Percentiles rank a stretch among this genome's conserved stretches.
These are phyloP conservation scores for Pterois miles DNA, from an alignment of 2,797 vertebrate genomes.

Conservation along the genomic window DNA sequence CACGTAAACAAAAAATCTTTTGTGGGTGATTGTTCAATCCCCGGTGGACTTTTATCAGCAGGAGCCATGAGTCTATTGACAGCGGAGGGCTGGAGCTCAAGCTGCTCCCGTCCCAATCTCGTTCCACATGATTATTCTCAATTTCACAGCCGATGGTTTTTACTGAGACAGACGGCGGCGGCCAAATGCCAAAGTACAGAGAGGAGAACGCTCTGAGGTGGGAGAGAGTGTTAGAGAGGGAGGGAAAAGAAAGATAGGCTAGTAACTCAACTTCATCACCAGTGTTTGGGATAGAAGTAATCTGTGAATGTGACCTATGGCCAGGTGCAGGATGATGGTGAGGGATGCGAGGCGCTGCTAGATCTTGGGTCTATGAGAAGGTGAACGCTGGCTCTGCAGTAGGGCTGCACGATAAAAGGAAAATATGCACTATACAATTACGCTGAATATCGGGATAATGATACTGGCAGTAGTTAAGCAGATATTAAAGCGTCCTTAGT, in stretches of 20 bases:
- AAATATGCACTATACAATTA: no score
- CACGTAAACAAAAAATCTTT: constrained; percentile 40
- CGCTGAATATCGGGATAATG: no score
- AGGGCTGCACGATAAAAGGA: no score
- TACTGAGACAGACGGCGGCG: constrained; percentile 75
- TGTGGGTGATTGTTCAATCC: constrained; percentile 53
- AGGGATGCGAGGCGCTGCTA: neutral
- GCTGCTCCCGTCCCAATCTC: constrained; percentile 79
- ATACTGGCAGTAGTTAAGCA: no score
- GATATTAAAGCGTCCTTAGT: no score
- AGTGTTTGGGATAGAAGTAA: constrained; percentile 47
- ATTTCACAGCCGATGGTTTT: constrained; percentile 85
- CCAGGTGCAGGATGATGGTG: neutral
- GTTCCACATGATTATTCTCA: constrained; percentile 86
- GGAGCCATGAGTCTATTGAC: constrained; percentile 67
- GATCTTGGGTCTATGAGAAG: constrained; percentile 6
- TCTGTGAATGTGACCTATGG: constrained; percentile 47
- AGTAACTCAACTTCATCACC: constrained; percentile 61
- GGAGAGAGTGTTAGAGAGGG: constrained; percentile 45
- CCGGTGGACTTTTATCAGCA: constrained; percentile 72
- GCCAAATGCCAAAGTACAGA: constrained; percentile 75
- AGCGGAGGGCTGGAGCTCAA: constrained; percentile 70
- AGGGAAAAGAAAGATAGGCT: constrained; percentile 25
- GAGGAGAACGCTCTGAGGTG: constrained; percentile 58
- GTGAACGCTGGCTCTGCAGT: neutral